Evolutionary conservation across 2,797 vertebrate genomes (phyloP).

Genomic region (Sphenodon punctatus): DNA sequence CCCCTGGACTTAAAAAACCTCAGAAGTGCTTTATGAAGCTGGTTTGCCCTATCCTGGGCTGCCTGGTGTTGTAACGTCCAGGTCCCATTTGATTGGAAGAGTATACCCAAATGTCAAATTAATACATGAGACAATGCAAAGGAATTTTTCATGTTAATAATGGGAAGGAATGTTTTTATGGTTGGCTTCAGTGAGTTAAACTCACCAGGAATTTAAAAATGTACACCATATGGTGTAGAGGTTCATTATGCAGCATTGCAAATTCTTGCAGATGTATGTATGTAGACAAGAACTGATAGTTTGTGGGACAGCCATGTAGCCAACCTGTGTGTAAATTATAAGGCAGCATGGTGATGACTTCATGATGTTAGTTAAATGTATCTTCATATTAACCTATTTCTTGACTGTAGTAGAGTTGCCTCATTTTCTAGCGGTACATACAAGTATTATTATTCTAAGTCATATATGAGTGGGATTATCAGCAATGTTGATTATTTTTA

Average conservation of each 20-base stretch:
- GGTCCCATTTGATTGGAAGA: no score
- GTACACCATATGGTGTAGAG: accelerated
- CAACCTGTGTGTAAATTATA: conserved; percentile 15
- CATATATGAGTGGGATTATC: no score
- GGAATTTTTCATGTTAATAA: background rate
- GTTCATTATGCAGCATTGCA: background rate
- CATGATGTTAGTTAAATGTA: background rate
- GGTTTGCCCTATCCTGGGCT: no score
- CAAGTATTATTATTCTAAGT: no score
- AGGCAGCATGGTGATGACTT: background rate
- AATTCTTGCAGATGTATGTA: accelerated
- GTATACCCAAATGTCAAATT: no score
- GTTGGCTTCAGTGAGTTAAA: background rate
- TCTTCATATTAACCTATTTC: background rate
- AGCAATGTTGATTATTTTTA: no score
- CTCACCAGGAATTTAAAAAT: background rate
- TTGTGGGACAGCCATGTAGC: background rate
- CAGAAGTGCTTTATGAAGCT: no score
- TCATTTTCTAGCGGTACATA: background rate
- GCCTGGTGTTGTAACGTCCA: no score
- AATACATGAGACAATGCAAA: background rate
- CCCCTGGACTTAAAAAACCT: no score
- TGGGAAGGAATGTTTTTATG: background rate
- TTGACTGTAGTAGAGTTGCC: background rate
- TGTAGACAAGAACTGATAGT: accelerated